phyloP scores from a whole-genome alignment of 23 tunicate species.

The Halocynthia roretzi region DNA sequence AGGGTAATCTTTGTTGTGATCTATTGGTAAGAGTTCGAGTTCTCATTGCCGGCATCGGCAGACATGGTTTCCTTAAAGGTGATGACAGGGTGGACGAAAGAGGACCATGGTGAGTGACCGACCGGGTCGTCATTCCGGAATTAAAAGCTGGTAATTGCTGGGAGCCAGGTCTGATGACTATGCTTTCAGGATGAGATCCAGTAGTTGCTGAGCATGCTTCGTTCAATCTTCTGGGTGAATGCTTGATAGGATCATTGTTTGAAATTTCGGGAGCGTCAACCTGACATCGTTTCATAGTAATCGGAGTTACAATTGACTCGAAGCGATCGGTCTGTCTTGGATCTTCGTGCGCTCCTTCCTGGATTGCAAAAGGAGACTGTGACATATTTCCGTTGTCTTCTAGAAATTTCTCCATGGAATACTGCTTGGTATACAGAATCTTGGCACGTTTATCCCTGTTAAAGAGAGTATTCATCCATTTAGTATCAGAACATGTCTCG shows the following conservation, averaged over 20 bases:
- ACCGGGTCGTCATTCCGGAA: background rate
- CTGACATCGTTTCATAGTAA: background rate
- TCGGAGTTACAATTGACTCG: background rate
- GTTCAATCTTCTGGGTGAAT: background rate
- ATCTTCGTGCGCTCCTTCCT: background rate
- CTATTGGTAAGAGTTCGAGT: background rate
- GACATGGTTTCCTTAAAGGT: background rate
- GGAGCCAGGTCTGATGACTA: conserved; percentile 1
- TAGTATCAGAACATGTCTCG: background rate
- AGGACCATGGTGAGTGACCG: conserved; percentile 3
- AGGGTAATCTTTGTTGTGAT: background rate
- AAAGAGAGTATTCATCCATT: conserved; percentile 2
- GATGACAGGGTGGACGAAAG: background rate
- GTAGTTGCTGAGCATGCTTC: background rate
- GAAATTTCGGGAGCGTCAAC: background rate
- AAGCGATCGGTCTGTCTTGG: conserved; percentile 6
- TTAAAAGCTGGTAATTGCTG: background rate
- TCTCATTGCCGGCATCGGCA: background rate
- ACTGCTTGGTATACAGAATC: conserved; percentile 9
- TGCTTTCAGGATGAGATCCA: background rate
- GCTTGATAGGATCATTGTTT: background rate
- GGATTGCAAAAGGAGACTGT: background rate
- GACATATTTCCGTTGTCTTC: background rate
- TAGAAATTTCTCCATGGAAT: conserved; percentile 14
- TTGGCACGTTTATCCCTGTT: conserved; percentile 1